Base-by-base conservation (phyloP, 2,113 vertebrate species). In the Mesitornis unicolor region DNA sequence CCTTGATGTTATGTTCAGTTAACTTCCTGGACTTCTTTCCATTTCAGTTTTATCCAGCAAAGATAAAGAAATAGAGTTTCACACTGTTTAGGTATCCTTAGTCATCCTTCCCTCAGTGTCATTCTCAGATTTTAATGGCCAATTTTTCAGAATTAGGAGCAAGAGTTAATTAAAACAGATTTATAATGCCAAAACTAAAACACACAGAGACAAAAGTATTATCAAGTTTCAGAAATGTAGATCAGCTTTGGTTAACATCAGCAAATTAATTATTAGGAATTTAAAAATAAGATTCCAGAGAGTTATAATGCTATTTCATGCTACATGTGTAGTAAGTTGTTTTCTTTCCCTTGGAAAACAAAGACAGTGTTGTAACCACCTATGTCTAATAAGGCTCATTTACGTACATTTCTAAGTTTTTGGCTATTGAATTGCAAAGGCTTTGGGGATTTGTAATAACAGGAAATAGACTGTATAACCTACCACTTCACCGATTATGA, bases 331-430 rank as follows among this genome's bases (percentile, higher is more conserved):
- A 59, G 6, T 29, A 40, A 84, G 5, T 8, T 85, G 28, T 53
- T 75, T 65, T 59, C 45, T 53, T 92, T 65, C 31, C n/a, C 61
- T 63, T 63, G 48, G 38, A 89, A 92, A 90, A 84, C 29, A 85
- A 90, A 77, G 31, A 24, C 6, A 59, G 38, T 17, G 11, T 50
- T 71, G 33, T 64, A 73, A 80, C 63, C 15, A n/a, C 31, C 26
- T 69, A 22, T 20, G 29, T 47, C 17, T 89, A 64, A 11, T 10
- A 50, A 63, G 15, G 26, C 26, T 64, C 2, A 56, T 80, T 91
- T 81, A 60, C 0, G 1, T 24, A 26, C 1, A 2, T 57, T 71
- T 82, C 20, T 82, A 43, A 61, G 33, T 18, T 81, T 79, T 88
- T 69, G 17, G 38, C 60, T 79, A 45, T 33, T 71, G 51, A 88